Percentiles rank a stretch among this genome's conserved stretches.
These are phyloP conservation scores for Neuroterus valhalla DNA, from an alignment of 1,140 invertebrate genomes.

Conservation along the genomic window DNA sequence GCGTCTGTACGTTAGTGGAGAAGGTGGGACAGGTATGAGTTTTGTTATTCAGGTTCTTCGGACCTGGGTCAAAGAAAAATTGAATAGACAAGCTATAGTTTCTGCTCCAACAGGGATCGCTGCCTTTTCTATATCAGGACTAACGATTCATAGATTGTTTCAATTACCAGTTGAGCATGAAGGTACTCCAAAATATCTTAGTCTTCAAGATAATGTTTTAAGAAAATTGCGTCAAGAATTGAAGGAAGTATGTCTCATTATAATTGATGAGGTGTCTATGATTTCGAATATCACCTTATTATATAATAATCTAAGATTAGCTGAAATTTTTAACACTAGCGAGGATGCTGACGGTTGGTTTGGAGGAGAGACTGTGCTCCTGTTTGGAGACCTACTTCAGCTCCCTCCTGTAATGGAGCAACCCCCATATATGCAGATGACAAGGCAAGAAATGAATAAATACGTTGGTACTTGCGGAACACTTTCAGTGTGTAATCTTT, in stretches of 20 bases:
- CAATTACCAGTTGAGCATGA: slow-evolving; percentile 54
- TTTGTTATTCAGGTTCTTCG: slow-evolving; percentile 46
- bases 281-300: no score
- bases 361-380: slow-evolving; percentile 44
- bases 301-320: no score
- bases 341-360: slow-evolving; percentile 50
- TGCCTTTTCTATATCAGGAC: slow-evolving; percentile 51
- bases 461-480: slow-evolving; percentile 45
- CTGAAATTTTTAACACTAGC: slow-evolving; percentile 49
- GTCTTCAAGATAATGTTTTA: slow-evolving; percentile 50
- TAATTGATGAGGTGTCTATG: slow-evolving; percentile 60
- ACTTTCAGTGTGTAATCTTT: slow-evolving; percentile 51
- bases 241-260: slow-evolving; percentile 52
- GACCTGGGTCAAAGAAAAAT: slow-evolving; percentile 40
- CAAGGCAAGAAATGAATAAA: slow-evolving; percentile 45
- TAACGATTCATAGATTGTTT: slow-evolving; percentile 48
- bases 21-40: slow-evolving; percentile 52
- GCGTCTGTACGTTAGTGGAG: slow-evolving; percentile 42
- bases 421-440: slow-evolving; percentile 44
- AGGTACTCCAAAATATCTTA: slow-evolving; percentile 46
- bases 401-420: slow-evolving; percentile 54
- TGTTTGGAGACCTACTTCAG: slow-evolving; percentile 59
- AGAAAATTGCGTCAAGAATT: slow-evolving; percentile 52
- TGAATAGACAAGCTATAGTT: slow-evolving; percentile 44
- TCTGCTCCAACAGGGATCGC: slow-evolving; percentile 56